phyloP scores from a whole-genome alignment of 2,113 vertebrate species.

The Girardinichthys multiradiatus region DNA sequence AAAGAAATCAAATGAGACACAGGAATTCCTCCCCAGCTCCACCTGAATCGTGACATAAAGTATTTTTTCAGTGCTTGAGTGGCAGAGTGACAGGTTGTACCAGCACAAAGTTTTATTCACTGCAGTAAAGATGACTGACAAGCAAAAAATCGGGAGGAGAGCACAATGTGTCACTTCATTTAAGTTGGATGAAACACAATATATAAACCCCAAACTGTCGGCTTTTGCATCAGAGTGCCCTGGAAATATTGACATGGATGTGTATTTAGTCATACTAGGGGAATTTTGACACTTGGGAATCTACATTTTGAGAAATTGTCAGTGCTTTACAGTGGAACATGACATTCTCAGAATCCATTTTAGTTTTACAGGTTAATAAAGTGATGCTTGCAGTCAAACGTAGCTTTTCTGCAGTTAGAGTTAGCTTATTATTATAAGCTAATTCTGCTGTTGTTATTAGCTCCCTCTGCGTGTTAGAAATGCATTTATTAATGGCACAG shows the following conservation, averaged over 20 bases:
- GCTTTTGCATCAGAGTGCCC: conserved; percentile 57
- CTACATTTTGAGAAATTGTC: conserved; percentile 51
- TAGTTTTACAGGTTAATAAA: conserved; percentile 5
- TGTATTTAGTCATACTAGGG: conserved; percentile 57
- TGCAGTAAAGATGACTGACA: conserved; percentile 75
- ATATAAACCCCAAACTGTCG: conserved; percentile 63
- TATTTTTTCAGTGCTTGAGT: conserved; percentile 68
- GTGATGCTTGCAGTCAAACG: conserved; percentile 1
- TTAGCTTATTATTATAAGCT: not conserved
- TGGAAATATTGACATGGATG: conserved; percentile 59
- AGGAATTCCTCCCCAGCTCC: conserved; percentile 61
- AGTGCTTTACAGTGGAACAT: conserved; percentile 9
- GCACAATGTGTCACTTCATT: conserved; percentile 71
- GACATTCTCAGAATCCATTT: conserved; percentile 24
- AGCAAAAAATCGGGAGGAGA: conserved; percentile 68
- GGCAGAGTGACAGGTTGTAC: conserved; percentile 75
- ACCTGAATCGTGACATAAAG: conserved; percentile 63
- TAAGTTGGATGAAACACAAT: conserved; percentile 76
- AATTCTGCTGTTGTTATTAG: too few relatives aligned
- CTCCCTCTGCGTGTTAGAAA: not conserved
- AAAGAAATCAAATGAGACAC: conserved; percentile 67
- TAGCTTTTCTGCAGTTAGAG: not conserved
- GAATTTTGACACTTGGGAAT: conserved; percentile 59
- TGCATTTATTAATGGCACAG: not conserved
- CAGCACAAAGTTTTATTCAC: conserved; percentile 68